Evolutionary conservation across 1,140 invertebrate genomes (phyloP).

Genomic region (Campoletis sonorensis): DNA sequence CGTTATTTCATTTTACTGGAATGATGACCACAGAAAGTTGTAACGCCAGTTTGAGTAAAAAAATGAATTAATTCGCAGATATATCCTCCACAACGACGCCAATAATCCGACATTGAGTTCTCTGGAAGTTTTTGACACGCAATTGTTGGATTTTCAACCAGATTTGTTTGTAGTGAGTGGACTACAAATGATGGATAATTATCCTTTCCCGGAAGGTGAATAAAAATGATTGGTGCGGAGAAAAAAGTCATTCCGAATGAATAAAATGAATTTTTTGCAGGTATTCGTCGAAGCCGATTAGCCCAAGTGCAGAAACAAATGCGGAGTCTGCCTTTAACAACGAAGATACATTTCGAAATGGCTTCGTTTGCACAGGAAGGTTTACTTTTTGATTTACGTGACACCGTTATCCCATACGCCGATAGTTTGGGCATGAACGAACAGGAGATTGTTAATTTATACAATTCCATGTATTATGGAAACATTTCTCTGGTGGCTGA

Average conservation of each 20-base stretch:
- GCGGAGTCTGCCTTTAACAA: slow-evolving; percentile 77
- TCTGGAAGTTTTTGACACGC: slow-evolving; percentile 82
- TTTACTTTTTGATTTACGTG: slow-evolving; percentile 82
- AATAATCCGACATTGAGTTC: slow-evolving; percentile 88
- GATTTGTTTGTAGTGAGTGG: slow-evolving; percentile 89
- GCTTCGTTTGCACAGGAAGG: slow-evolving; percentile 88
- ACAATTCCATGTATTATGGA: slow-evolving; percentile 82
- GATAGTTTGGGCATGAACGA: slow-evolving; percentile 96
- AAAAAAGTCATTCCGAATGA: not conserved
- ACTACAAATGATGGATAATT: slow-evolving; percentile 94
- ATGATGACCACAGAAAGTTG: too few species aligned
- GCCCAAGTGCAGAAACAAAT: slow-evolving; percentile 83
- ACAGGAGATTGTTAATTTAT: slow-evolving; percentile 89
- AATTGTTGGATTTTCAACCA: slow-evolving; percentile 82
- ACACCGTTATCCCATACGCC: slow-evolving; percentile 84
- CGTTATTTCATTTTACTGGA: too few species aligned
- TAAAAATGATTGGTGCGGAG: not conserved
- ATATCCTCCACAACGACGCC: slow-evolving; percentile 90
- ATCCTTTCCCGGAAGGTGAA: slow-evolving; percentile 82
- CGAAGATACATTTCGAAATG: slow-evolving; percentile 91
- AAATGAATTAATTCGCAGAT: slow-evolving; percentile 78
- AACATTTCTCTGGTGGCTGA: slow-evolving; percentile 87
- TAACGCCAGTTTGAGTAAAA: too few species aligned
- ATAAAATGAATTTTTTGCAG: slow-evolving; percentile 69
- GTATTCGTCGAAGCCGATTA: slow-evolving; percentile 81